Evolutionary conservation across 2,113 vertebrate species (phyloP), one percentile per base, ranked within the genome.

Genomic region (Ondatra zibethicus): DNA sequence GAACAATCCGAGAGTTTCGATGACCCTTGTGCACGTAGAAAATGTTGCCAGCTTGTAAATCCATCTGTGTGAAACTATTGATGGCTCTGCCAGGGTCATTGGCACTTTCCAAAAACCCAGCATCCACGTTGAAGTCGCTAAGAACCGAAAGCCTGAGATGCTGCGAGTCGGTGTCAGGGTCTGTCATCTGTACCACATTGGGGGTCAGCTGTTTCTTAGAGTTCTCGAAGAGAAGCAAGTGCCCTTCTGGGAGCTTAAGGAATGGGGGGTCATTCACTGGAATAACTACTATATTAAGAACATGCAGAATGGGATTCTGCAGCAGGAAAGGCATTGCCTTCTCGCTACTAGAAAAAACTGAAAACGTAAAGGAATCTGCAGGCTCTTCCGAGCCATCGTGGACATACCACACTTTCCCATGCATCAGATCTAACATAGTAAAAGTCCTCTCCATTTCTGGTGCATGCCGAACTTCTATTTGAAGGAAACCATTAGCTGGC

Each of bases 341-440:
- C 96, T 99, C 98, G 97, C 98, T 99, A 84, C 92, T 99, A 23
- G 97, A 98, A 98, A 98, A 99, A 94, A 99, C 13, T 0, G 98
- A 99, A 97, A 99, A 99, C 97, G 98, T 99, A 92, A 99, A 99
- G 97, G 98, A 98, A 98, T 99, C 99, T 0, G 96, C 98, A 25
- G 97, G 97, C 86, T 99, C 98, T 95, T 99, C 99, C 73, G 99
- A 99, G 63, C 99, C 99, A 92, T 99, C 99, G 39, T 99, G 99
- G 97, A 99, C 96, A 66, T 99, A 99, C 72, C 99, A 98, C 55
- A 99, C 98, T 96, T 98, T 98, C 25, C 98, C 98, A 72, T 99
- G 99, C 99, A 98, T 98, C 76, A 99, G 97, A 29, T 99, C 99
- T 95, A 99, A 98, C 98, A 99, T 93, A 89, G 99, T 99, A 96